phyloP scores from a whole-genome alignment of 1,140 invertebrate genomes.

The Tigriopus japonicus region DNA sequence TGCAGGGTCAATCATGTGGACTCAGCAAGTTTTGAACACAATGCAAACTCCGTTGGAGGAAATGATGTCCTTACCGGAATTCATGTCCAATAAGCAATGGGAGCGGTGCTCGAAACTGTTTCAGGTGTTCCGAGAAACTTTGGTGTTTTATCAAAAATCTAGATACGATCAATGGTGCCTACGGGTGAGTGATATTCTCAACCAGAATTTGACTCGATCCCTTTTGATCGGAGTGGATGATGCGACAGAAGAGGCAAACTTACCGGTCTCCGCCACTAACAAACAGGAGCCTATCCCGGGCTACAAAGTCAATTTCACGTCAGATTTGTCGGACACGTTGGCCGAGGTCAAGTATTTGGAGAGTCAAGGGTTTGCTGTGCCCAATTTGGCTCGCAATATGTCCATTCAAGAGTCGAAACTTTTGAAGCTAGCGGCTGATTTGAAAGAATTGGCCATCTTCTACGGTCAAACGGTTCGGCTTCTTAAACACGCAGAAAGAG shows the following conservation, averaged over 20 bases:
- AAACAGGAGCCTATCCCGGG: background rate
- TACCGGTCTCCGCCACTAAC: background rate
- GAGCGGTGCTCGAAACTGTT: background rate
- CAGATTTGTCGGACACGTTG: slow-evolving; percentile 46
- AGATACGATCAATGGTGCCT: slow-evolving; percentile 42
- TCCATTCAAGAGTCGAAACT: slow-evolving; percentile 43
- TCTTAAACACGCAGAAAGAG: background rate
- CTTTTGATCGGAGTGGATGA: background rate
- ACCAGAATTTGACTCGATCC: slow-evolving; percentile 8
- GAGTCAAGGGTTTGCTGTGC: slow-evolving; percentile 46
- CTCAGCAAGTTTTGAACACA: background rate
- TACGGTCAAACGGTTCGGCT: background rate
- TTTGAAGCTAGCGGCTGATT: slow-evolving; percentile 29
- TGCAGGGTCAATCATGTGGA: slow-evolving; percentile 65
- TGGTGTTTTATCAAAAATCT: slow-evolving; percentile 52
- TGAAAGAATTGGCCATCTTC: background rate
- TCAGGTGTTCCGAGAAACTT: background rate
- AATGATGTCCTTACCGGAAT: slow-evolving; percentile 36
- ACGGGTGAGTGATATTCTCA: slow-evolving; percentile 31
- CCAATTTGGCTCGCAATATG: slow-evolving; percentile 41
- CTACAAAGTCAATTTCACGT: slow-evolving; percentile 36
- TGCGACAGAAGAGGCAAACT: background rate
- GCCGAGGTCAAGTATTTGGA: slow-evolving; percentile 54
- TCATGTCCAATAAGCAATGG: slow-evolving; percentile 28
- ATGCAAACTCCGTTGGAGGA: background rate